These are phyloP conservation scores for Drosophila rufa DNA, from an alignment of 1,140 invertebrate genomes.

Conservation along the genomic window DNA sequence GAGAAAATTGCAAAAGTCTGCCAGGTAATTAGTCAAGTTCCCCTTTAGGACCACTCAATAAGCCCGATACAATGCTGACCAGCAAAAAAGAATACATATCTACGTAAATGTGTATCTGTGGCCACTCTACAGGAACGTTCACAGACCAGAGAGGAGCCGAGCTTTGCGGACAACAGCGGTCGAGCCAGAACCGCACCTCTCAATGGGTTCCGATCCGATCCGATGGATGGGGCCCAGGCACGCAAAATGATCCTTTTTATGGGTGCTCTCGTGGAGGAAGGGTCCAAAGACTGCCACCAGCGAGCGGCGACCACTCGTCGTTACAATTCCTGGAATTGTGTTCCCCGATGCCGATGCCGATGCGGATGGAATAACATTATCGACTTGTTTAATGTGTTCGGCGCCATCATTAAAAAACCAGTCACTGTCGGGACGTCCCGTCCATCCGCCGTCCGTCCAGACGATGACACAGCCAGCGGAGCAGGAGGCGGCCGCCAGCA, in stretches of 20 bases:
- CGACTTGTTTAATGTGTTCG: slow-evolving; percentile 79
- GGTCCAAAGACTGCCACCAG: slow-evolving; percentile 42
- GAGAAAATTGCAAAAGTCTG: slow-evolving; percentile 18
- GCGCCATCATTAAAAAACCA: slow-evolving; percentile 81
- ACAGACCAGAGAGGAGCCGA: slow-evolving; percentile 9
- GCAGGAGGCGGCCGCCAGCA: slow-evolving; percentile 9
- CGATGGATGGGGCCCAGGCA: slow-evolving; percentile 45
- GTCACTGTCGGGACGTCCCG: slow-evolving; percentile 68
- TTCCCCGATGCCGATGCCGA: slow-evolving; percentile 54
- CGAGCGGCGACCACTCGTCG: slow-evolving; percentile 47
- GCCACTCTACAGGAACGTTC: slow-evolving; percentile 21
- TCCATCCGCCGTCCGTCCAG: slow-evolving; percentile 61
- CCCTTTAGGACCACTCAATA: slow-evolving; percentile 31
- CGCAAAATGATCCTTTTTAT: slow-evolving; percentile 52
- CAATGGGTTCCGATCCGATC: slow-evolving; percentile 36
- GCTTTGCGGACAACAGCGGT: slow-evolving; percentile 23
- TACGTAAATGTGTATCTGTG: slow-evolving; percentile 19
- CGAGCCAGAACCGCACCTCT: slow-evolving; percentile 42
- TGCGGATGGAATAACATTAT: slow-evolving; percentile 78
- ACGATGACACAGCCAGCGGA: slow-evolving; percentile 56
- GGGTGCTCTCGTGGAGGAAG: slow-evolving; percentile 29
- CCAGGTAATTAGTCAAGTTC: slow-evolving; percentile 44
- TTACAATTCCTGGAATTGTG: slow-evolving; percentile 77
- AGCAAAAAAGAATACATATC: slow-evolving; percentile 25
- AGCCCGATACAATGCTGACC: slow-evolving; percentile 38